These are phyloP conservation scores for Mesoclemmys tuberculata DNA, from an alignment of 2,113 vertebrate genomes.

Conservation along the genomic window DNA sequence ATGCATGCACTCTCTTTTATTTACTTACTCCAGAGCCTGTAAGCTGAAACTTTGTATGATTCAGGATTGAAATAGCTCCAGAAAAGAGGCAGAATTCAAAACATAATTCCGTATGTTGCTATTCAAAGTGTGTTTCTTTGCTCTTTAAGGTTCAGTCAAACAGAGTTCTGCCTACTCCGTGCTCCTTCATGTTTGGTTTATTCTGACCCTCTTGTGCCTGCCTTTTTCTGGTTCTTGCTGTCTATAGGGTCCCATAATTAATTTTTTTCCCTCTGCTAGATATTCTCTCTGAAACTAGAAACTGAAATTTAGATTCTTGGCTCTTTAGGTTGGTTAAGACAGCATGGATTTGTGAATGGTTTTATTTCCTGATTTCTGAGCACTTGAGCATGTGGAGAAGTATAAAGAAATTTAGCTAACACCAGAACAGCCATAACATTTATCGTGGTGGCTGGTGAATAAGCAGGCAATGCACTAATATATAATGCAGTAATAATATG, in stretches of 20 bases:
- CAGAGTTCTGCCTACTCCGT: background rate
- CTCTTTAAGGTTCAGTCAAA: background rate
- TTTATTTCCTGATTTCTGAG: background rate
- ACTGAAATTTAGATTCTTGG: background rate
- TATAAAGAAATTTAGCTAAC: background rate
- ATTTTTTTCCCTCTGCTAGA: accelerated
- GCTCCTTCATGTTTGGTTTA: background rate
- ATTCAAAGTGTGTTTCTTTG: background rate
- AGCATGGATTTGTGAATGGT: background rate
- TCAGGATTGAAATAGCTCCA: background rate
- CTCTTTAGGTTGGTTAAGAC: background rate
- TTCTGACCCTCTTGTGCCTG: background rate
- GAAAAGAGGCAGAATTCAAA: background rate
- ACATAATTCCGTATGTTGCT: background rate
- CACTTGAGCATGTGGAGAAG: background rate
- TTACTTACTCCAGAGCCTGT: background rate
- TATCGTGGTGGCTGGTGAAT: accelerated
- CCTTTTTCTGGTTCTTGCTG: background rate
- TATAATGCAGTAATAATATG: background rate
- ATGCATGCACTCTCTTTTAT: background rate
- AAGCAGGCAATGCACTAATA: background rate
- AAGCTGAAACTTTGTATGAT: background rate
- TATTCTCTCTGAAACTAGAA: background rate
- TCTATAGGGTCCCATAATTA: background rate
- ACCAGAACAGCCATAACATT: background rate